Evolutionary conservation across 1,140 invertebrate species (phyloP).

Genomic region (Acromyrmex charruanus): DNA sequence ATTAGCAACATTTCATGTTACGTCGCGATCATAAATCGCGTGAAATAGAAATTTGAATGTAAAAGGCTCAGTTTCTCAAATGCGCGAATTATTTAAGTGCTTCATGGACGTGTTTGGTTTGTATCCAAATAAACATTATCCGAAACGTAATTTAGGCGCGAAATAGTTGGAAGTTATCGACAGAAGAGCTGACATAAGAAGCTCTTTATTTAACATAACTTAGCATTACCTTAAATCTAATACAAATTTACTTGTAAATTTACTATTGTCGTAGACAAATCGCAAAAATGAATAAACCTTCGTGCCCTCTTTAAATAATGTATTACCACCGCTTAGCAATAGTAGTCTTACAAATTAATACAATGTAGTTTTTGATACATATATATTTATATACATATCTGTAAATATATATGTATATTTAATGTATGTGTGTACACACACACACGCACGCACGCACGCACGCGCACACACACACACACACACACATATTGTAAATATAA

Average conservation of each 20-base stretch:
- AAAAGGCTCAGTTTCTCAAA: background rate
- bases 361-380: conserved; percentile 2
- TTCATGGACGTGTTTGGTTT: conserved; percentile 18
- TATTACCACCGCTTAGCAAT: background rate
- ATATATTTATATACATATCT: conserved; percentile 28
- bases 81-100: conserved; percentile 29
- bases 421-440: background rate
- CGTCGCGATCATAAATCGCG: conserved; percentile 16
- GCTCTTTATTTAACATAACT: background rate
- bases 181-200: background rate
- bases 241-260: conserved; percentile 14
- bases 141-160: background rate
- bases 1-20: conserved; percentile 53
- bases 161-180: conserved; percentile 15
- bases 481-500: conserved; percentile 16
- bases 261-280: conserved; percentile 19
- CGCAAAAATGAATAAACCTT: conserved; percentile 29
- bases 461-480: background rate
- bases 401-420: conserved; percentile 43
- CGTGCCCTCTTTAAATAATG: background rate
- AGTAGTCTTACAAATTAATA: conserved; percentile 22
- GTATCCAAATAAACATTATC: conserved; percentile 32
- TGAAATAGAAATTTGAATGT: conserved; percentile 52
- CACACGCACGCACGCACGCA: background rate
- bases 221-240: conserved; percentile 23